These are phyloP conservation scores for Ivindomyrus marchei DNA, from an alignment of 2,113 vertebrate species.

Conservation along the genomic window DNA sequence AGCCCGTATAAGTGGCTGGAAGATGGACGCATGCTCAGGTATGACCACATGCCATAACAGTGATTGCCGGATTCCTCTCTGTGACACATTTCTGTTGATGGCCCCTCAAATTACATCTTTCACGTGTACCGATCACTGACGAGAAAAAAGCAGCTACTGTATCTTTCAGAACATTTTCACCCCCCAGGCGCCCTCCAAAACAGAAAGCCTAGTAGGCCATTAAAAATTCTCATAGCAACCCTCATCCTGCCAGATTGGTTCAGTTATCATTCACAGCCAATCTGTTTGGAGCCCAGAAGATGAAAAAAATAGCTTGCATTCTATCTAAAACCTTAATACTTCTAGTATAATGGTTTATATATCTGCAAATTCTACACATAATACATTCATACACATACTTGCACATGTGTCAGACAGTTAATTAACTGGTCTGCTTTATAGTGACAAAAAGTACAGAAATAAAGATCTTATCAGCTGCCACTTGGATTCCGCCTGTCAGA, in stretches of 20 bases:
- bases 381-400: neutral
- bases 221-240: slow-evolving; percentile 9
- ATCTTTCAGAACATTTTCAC: neutral
- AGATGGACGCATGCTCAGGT: neutral
- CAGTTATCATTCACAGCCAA: slow-evolving; percentile 6
- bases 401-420: neutral
- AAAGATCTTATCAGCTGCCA: neutral
- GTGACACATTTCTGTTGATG: neutral
- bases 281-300: neutral
- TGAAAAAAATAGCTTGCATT: neutral
- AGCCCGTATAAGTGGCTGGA: neutral
- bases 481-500: neutral
- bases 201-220: neutral
- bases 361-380: neutral
- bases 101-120: neutral
- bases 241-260: neutral
- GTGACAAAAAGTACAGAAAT: neutral
- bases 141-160: neutral
- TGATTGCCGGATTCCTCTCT: neutral
- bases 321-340: neutral
- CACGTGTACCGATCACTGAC: neutral
- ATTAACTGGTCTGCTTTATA: neutral
- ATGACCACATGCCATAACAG: neutral
- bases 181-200: neutral
- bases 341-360: neutral